A percentile compares a stretch with the other conserved stretches of the same genome.
Conservation (phyloP, 2,888 invertebrate species). For the Scaptomyza tumidula region DNA sequence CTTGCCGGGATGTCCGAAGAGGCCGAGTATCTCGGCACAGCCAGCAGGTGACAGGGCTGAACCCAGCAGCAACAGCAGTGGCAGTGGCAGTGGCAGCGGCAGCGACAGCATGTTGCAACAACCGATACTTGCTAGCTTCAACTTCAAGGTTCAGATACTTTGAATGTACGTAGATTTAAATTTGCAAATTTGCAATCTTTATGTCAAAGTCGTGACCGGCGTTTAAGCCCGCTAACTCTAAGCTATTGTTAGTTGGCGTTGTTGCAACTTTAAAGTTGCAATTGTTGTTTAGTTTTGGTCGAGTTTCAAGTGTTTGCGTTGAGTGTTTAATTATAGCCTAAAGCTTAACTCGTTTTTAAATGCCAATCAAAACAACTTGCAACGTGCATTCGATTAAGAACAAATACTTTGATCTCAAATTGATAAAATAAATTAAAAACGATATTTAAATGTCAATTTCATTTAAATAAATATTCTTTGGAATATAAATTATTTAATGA, state of each 20-base stretch:
- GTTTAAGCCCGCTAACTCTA: slow-evolving; percentile 14
- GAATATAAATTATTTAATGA: background rate
- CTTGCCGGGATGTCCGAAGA: slow-evolving; percentile 83
- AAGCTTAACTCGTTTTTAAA: slow-evolving; percentile 18
- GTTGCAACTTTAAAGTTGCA: slow-evolving; percentile 23
- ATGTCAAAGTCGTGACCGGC: slow-evolving; percentile 64
- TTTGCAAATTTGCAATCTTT: slow-evolving; percentile 25
- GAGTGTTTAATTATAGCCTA: slow-evolving; percentile 26
- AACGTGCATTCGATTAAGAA: background rate
- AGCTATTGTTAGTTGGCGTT: slow-evolving; percentile 24
- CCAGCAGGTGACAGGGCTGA: slow-evolving; percentile 4
- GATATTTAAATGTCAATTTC: background rate
- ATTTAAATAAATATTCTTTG: no score
- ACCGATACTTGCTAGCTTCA: no score
- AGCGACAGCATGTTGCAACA: slow-evolving; percentile 22
- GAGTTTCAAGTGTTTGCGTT: slow-evolving; percentile 19
- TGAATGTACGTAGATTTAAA: slow-evolving; percentile 13
- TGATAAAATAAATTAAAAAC: background rate
- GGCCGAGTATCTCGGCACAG: slow-evolving; percentile 74
- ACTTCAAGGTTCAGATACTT: slow-evolving; percentile 29
- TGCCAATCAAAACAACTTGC: slow-evolving; percentile 22
- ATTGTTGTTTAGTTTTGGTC: background rate
- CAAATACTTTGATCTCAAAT: background rate
- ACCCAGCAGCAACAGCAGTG: slow-evolving; percentile 9
- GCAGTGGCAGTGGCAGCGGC: slow-evolving; percentile 6